phyloP scores from a whole-genome alignment of 92 coral and sea anemone species.

The Meandrina meandrites region DNA sequence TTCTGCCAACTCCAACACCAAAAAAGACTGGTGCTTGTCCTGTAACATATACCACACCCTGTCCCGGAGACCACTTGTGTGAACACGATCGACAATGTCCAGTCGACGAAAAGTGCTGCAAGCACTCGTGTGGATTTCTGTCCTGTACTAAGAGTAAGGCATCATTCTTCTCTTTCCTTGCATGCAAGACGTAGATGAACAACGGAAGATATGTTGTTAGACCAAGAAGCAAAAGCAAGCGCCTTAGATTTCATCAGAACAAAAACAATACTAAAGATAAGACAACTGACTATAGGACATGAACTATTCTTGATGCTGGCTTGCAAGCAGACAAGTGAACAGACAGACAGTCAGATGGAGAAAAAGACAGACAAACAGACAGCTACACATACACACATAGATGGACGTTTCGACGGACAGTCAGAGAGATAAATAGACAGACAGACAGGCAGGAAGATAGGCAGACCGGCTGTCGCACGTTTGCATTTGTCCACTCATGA shows the following conservation, averaged over 20 bases:
- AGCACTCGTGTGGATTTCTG: slow-evolving; percentile 44
- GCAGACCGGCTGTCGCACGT: no score
- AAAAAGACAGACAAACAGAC: background rate
- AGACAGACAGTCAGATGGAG: background rate
- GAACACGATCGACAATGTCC: slow-evolving; percentile 61
- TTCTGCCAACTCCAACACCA: background rate
- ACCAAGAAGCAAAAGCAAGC: no score
- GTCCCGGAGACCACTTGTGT: slow-evolving; percentile 37
- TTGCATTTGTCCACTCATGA: no score
- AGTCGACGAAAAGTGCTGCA: slow-evolving; percentile 69
- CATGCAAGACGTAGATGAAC: background rate
- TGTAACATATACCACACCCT: slow-evolving; percentile 3
- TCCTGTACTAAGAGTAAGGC: slow-evolving; percentile 6
- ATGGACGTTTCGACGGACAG: no score
- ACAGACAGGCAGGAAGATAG: background rate
- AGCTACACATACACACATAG: no score
- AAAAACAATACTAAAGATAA: no score
- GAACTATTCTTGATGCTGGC: background rate
- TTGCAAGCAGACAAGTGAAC: background rate
- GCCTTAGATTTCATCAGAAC: no score
- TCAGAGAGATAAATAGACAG: background rate
- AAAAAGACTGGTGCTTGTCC: slow-evolving; percentile 18
- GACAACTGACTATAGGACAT: background rate
- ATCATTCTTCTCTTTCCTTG: background rate
- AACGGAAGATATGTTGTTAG: no score